Percentiles rank a stretch among this genome's conserved stretches.
Evolutionary conservation across 2,113 vertebrate species (phyloP).

Genomic region (Pseudopipra pipra): DNA sequence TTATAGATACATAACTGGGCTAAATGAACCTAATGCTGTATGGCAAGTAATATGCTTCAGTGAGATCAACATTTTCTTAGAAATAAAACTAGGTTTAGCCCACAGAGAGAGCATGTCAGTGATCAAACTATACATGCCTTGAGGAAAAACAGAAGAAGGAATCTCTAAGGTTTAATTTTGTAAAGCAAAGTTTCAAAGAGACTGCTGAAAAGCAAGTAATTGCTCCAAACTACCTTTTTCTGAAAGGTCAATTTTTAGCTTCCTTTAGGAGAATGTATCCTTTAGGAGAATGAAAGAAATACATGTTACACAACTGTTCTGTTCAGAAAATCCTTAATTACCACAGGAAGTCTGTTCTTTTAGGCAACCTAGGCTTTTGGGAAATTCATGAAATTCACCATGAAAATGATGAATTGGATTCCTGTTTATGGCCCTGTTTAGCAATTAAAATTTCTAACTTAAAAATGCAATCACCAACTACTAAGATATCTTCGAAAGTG

Average conservation of each 20-base stretch:
- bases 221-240: neutral
- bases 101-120: constrained; percentile 42
- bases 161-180: constrained; percentile 50
- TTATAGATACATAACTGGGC: neutral
- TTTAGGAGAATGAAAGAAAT: constrained; percentile 21
- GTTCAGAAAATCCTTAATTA: constrained; percentile 4
- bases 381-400: neutral
- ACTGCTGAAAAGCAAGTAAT: constrained; percentile 34
- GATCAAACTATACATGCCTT: constrained; percentile 49
- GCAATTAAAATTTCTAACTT: neutral
- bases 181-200: constrained; percentile 43
- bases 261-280: neutral
- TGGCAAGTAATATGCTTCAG: constrained; percentile 29
- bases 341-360: neutral
- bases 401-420: neutral
- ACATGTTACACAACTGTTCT: neutral
- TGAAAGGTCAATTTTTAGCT: constrained; percentile 25
- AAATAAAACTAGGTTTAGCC: constrained; percentile 53
- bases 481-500: neutral
- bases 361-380: neutral
- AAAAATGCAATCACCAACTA: neutral
- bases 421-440: neutral
- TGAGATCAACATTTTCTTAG: constrained; percentile 8
- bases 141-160: constrained; percentile 21
- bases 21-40: neutral